These are phyloP conservation scores for Doryteuthis pealeii DNA, from an alignment of 1,140 invertebrate genomes.

Conservation along the genomic window DNA sequence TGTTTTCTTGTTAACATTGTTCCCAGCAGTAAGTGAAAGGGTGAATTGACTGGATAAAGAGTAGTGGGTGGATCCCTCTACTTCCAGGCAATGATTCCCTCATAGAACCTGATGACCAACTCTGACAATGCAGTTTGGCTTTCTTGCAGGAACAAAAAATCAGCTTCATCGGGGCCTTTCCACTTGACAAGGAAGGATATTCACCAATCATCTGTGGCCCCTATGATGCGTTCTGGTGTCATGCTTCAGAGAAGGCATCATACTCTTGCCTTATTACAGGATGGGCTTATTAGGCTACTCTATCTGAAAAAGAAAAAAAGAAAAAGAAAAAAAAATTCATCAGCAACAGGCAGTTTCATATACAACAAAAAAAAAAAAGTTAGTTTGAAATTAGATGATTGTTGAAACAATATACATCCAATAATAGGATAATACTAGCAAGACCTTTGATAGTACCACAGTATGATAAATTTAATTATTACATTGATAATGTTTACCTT, in stretches of 20 bases:
- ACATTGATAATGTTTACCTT: too few relatives aligned
- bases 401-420: too few relatives aligned
- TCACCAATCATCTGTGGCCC: conserved; percentile 2
- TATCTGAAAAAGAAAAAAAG: neutral
- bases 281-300: neutral
- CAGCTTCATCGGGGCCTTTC: neutral
- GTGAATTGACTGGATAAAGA: too few relatives aligned
- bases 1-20: too few relatives aligned
- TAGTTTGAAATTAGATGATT: too few relatives aligned
- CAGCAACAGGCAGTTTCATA: too few relatives aligned
- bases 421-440: too few relatives aligned
- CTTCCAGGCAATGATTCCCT: conserved; percentile 1
- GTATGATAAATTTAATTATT: too few relatives aligned
- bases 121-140: conserved; percentile 2
- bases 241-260: conserved; percentile 1
- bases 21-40: too few relatives aligned
- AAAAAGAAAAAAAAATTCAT: neutral
- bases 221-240: conserved; percentile 3
- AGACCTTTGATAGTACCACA: too few relatives aligned
- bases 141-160: conserved; percentile 7
- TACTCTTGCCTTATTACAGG: neutral
- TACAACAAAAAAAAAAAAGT: too few relatives aligned
- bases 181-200: neutral
- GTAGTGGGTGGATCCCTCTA: neutral
- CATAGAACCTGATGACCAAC: neutral